Conservation (phyloP, 2,797 vertebrate species). For the Scolopax rusticola region DNA sequence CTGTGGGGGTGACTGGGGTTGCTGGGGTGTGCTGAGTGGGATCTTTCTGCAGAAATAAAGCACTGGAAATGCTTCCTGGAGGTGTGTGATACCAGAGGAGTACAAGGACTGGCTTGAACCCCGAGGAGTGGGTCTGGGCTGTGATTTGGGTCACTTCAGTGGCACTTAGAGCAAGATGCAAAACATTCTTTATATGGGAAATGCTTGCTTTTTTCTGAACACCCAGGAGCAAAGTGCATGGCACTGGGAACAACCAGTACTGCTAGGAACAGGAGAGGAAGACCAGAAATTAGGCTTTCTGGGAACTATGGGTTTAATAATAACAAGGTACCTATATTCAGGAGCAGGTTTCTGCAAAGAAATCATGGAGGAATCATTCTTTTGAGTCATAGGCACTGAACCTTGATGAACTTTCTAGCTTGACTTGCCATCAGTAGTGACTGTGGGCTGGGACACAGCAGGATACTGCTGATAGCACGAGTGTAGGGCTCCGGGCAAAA, state of each 20-base stretch:
- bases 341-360: not conserved
- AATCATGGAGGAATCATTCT: not conserved
- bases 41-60: not conserved
- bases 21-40: accelerated
- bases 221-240: not conserved
- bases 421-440: no score
- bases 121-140: not conserved
- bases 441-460: not conserved
- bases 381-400: not conserved
- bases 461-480: not conserved
- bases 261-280: not conserved
- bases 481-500: no score
- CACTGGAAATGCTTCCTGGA: not conserved
- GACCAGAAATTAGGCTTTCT: not conserved
- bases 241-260: not conserved
- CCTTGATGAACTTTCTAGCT: no score
- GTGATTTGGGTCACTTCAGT: not conserved
- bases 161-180: not conserved
- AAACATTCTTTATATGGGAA: not conserved
- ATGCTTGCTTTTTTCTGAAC: not conserved
- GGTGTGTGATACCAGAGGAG: not conserved
- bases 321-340: not conserved
- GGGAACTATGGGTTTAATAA: not conserved
- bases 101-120: not conserved
- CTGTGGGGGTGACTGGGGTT: not conserved